Conservation (phyloP, 2,113 vertebrate genomes). For the Cyphomyrus plagiostoma region DNA sequence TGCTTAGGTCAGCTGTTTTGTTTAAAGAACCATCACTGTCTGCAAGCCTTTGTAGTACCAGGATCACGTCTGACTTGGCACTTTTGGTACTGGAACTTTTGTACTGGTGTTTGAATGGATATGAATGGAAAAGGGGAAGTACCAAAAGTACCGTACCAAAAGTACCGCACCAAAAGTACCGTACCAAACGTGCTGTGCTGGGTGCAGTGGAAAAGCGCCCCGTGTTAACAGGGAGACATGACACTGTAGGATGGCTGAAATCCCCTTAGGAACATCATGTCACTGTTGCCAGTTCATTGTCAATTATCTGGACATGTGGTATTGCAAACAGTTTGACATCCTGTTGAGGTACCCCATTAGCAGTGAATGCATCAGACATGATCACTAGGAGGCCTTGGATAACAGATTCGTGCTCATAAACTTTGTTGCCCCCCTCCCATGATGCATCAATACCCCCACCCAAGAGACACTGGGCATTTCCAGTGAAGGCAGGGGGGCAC, state of each 20-base stretch:
- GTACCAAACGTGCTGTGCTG: too few relatives aligned
- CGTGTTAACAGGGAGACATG: too few relatives aligned
- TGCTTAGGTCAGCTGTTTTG: not conserved
- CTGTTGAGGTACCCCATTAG: not conserved
- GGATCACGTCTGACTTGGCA: not conserved
- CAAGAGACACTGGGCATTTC: not conserved
- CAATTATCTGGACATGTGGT: not conserved
- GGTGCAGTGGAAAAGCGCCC: too few relatives aligned
- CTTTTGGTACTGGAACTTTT: too few relatives aligned
- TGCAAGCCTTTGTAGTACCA: not conserved
- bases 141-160: too few relatives aligned
- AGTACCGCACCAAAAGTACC: too few relatives aligned
- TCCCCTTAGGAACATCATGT: not conserved
- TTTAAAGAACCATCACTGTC: not conserved
- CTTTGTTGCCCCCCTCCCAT: not conserved
- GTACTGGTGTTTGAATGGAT: too few relatives aligned
- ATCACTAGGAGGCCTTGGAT: not conserved
- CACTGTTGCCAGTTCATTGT: slow-evolving; percentile 45
- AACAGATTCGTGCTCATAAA: not conserved
- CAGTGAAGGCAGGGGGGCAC: slow-evolving; percentile 37
- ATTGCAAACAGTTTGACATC: not conserved
- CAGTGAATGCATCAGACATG: not conserved
- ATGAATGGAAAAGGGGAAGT: too few relatives aligned
- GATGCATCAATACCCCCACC: not conserved
- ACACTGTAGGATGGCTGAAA: not conserved